Base-by-base conservation (phyloP, 2,797 vertebrate species). In the Rhinoraja longicauda region DNA sequence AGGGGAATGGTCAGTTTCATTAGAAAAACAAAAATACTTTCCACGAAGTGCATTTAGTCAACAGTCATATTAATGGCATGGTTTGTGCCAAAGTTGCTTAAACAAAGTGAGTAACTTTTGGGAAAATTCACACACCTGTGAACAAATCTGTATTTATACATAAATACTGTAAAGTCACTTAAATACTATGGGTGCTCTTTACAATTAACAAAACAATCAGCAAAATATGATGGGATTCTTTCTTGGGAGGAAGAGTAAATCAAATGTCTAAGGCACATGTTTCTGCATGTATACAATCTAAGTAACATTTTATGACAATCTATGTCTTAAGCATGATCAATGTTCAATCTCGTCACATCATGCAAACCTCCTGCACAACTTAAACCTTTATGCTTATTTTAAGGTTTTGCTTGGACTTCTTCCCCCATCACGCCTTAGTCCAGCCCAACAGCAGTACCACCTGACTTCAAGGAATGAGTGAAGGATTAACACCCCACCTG, bases 91-190 rank as follows among this genome's bases (percentile, higher is more conserved):
- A 64, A 9, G 32, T 36, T 12, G 24, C 26, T 92, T 29, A 75
- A 92, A 88, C 59, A 88, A 92, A 92, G 39, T 45, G 79, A 73
- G 26, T 39, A 92, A 57, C 70, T 53, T 92, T 92, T 92, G 73
- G 90, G 90, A 92, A 75, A 72, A 92, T 92, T 92, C 90, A 75
- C 90, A 73, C 32, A 75, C 10, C 75, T 26, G 90, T 57, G 90
- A 92, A 92, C 70, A 92, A 73, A 92, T 92, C 39, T 92, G 36
- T 53, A 75, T 75, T 73, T 73, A 92, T 92, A 92, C 84, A 67
- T 92, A 92, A 92, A 92, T 92, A 92, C 90, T 92, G 90, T 92
- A 75, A 92, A 92, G 90, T 92, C 90, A 92, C 39, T 92, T 92
- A 92, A 73, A 92, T 92, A 92, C 90, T 92, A 92, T 92, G 90